These are phyloP conservation scores for Chaetodon trifascialis DNA, from an alignment of 2,113 vertebrate species.

Conservation along the genomic window DNA sequence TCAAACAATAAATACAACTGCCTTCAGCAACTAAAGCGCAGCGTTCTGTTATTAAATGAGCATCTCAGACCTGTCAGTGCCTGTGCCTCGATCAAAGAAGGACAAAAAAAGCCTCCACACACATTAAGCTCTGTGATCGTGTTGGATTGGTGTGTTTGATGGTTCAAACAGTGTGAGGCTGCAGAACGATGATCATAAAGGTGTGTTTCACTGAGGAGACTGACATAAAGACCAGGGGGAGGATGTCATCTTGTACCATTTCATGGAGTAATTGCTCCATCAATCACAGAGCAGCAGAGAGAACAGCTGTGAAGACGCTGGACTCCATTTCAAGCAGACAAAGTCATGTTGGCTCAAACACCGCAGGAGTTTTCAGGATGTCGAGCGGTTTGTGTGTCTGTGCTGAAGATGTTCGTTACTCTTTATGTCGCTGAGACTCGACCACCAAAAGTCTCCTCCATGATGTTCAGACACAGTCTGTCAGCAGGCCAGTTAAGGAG, in stretches of 20 bases:
- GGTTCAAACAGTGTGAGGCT: not conserved
- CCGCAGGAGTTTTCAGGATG: not conserved
- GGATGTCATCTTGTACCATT: constrained; percentile 31
- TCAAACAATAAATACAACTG: too few species aligned
- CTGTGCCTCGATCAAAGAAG: too few species aligned
- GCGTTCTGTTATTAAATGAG: too few species aligned
- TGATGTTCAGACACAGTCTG: not conserved
- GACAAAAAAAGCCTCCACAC: not conserved
- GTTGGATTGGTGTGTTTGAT: constrained; percentile 1
- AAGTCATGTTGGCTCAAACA: constrained; percentile 6
- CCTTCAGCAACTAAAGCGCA: too few species aligned
- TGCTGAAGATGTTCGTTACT: not conserved
- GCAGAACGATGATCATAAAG: not conserved
- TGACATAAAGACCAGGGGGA: constrained; percentile 35
- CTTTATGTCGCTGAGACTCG: not conserved
- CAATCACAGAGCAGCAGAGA: constrained; percentile 43
- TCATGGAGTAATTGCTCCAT: constrained; percentile 49
- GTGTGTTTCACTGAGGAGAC: not conserved
- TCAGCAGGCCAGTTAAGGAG: not conserved
- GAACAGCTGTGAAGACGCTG: constrained; percentile 9
- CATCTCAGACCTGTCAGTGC: too few species aligned
- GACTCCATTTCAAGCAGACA: constrained; percentile 8
- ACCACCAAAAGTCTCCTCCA: not conserved
- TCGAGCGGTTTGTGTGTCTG: not conserved
- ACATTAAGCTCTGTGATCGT: not conserved